A percentile compares a stretch with the other conserved stretches of the same genome.
phyloP scores from a whole-genome alignment of 2,888 invertebrate species.

The Phalangium opilio region DNA sequence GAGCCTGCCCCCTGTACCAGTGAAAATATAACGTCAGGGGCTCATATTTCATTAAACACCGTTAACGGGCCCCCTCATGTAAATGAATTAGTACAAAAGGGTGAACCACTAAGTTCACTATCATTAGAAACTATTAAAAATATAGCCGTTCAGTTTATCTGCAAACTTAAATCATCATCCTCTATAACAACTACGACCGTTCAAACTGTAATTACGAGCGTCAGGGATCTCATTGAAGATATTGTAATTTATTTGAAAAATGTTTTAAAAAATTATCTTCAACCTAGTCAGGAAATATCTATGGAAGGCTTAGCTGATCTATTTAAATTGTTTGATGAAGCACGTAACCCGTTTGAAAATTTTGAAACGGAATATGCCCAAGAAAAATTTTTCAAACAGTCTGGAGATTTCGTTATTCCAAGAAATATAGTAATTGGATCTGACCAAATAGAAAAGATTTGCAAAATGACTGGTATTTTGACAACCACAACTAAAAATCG shows the following conservation, averaged over 20 bases:
- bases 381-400: neutral
- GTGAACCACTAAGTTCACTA: too few relatives aligned
- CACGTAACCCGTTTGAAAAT: neutral
- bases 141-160: too few relatives aligned
- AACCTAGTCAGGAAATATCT: neutral
- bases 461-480: too few relatives aligned
- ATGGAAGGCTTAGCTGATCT: neutral
- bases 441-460: too few relatives aligned
- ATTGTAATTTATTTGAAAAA: neutral
- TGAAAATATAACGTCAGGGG: too few relatives aligned
- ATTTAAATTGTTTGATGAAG: neutral
- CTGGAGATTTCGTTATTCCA: neutral
- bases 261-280: neutral
- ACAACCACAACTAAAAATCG: neutral
- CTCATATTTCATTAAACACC: too few relatives aligned
- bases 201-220: neutral
- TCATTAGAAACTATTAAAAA: too few relatives aligned
- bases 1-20: too few relatives aligned
- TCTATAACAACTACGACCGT: neutral
- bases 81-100: too few relatives aligned
- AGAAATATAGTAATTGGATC: neutral
- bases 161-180: too few relatives aligned
- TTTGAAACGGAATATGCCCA: neutral
- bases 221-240: neutral
- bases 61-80: too few relatives aligned